Evolutionary conservation across 2,888 invertebrate species (phyloP).

Genomic region (Trisateles emortualis): DNA sequence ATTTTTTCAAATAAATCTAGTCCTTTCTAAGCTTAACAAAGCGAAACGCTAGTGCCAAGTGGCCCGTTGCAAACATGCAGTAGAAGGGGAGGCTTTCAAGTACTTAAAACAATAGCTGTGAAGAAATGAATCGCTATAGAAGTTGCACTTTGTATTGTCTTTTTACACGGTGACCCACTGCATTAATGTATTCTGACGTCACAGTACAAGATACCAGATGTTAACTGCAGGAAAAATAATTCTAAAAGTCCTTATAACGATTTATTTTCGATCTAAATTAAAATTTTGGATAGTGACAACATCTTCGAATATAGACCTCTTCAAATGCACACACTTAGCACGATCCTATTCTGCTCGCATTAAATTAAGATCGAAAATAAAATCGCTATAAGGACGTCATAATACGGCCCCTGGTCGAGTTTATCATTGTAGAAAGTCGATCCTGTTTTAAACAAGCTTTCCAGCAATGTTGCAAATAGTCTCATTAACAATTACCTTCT

Average conservation of each 20-base stretch:
- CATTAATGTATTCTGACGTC: slow-evolving; percentile 23
- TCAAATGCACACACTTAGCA: too few relatives aligned
- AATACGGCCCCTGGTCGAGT: too few relatives aligned
- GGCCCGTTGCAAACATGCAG: slow-evolving; percentile 6
- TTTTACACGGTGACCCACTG: slow-evolving; percentile 25
- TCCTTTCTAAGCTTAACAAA: slow-evolving; percentile 8
- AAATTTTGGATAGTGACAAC: too few relatives aligned
- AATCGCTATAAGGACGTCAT: too few relatives aligned
- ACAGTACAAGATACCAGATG: slow-evolving; percentile 16
- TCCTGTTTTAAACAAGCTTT: slow-evolving; percentile 40
- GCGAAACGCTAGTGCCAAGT: slow-evolving; percentile 10
- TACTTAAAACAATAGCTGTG: slow-evolving; percentile 33
- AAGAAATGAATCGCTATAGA: slow-evolving; percentile 22
- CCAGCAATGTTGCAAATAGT: slow-evolving; percentile 17
- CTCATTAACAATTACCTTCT: slow-evolving; percentile 1
- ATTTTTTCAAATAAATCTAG: too few relatives aligned
- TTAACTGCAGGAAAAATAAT: slow-evolving; percentile 19
- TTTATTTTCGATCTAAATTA: too few relatives aligned
- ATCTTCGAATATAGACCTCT: too few relatives aligned
- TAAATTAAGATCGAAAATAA: too few relatives aligned
- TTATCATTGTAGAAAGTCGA: slow-evolving; percentile 40
- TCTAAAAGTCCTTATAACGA: too few relatives aligned
- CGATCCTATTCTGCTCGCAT: too few relatives aligned
- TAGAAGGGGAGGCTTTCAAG: slow-evolving; percentile 17
- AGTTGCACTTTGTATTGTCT: slow-evolving; percentile 9